phyloP scores from a whole-genome alignment of 2,888 invertebrate genomes.

The Limnephilus auricula region DNA sequence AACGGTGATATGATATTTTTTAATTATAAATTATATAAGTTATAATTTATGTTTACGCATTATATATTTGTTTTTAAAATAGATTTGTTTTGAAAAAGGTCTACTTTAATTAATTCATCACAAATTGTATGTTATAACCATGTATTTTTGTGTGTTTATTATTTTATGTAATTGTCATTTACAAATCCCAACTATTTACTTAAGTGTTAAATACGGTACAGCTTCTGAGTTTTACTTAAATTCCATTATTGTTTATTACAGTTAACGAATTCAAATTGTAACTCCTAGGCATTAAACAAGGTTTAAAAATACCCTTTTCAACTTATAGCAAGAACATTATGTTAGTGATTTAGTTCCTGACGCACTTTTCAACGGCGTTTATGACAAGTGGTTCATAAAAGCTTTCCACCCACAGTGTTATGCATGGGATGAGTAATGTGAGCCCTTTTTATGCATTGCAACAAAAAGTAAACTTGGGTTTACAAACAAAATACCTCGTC shows the following conservation, averaged over 20 bases:
- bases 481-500: background rate
- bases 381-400: conserved; percentile 9
- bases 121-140: background rate
- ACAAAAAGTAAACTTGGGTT: background rate
- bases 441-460: background rate
- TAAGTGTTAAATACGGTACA: too few species aligned
- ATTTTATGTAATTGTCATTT: background rate
- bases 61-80: background rate
- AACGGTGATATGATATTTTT: background rate
- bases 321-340: background rate
- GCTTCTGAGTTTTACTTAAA: background rate
- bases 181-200: background rate
- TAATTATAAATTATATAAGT: background rate
- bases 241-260: background rate
- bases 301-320: background rate
- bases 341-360: background rate
- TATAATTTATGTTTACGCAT: background rate
- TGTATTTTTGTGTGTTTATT: background rate
- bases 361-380: background rate
- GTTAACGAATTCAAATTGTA: background rate
- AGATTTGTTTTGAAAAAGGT: background rate
- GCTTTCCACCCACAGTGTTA: conserved; percentile 10
- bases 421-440: background rate
- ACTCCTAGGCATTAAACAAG: background rate
- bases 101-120: background rate